Conservation (phyloP, 2,888 invertebrate genomes). For the Mesoligia furuncula region DNA sequence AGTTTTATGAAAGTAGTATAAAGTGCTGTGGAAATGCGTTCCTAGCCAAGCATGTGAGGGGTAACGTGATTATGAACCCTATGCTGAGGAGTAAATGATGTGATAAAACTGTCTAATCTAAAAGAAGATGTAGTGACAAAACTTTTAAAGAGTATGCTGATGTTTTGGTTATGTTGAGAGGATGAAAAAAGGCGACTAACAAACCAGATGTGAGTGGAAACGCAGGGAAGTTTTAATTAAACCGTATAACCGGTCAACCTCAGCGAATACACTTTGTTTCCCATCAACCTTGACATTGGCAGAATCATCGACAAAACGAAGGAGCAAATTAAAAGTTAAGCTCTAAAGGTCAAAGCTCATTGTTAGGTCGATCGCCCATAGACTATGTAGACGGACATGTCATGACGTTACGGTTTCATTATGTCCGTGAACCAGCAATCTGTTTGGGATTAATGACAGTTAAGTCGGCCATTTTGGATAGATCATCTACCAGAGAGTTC, state of each 20-base stretch:
- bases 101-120: too few relatives aligned
- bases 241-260: too few relatives aligned
- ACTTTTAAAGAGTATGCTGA: too few relatives aligned
- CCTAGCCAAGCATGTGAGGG: background rate
- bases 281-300: too few relatives aligned
- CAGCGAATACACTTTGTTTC: too few relatives aligned
- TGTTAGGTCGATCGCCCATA: slow-evolving; percentile 45
- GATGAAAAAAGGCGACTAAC: background rate
- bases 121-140: too few relatives aligned
- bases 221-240: too few relatives aligned
- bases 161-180: background rate
- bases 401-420: slow-evolving; percentile 33
- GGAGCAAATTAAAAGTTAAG: background rate
- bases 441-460: slow-evolving; percentile 42
- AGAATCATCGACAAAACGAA: too few relatives aligned
- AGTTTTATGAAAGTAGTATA: background rate
- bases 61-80: background rate
- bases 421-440: slow-evolving; percentile 28
- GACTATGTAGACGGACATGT: slow-evolving; percentile 37
- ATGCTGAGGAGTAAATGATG: too few relatives aligned
- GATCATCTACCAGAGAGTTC: background rate
- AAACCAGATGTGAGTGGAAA: too few relatives aligned
- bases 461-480: slow-evolving; percentile 34
- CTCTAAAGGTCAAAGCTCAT: slow-evolving; percentile 40
- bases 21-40: background rate